A percentile compares a stretch with the other conserved stretches of the same genome.
Conservation (phyloP, 2,797 vertebrate species). For the Thalassophryne amazonica region DNA sequence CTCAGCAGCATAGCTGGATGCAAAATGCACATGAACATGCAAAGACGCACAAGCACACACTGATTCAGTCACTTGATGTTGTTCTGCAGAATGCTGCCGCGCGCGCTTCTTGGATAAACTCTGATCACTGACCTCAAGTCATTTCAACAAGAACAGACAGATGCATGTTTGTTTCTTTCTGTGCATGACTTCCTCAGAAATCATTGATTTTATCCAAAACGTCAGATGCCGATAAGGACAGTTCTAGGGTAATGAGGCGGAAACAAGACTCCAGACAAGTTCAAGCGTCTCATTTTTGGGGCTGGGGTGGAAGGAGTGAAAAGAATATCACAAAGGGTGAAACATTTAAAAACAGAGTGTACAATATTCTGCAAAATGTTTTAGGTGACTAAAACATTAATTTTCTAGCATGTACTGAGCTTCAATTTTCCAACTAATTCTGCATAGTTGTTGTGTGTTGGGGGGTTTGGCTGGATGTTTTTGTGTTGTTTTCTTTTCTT, state of each 20-base stretch:
- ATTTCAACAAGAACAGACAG: neutral
- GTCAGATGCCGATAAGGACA: neutral
- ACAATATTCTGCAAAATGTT: too few species aligned
- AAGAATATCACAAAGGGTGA: neutral
- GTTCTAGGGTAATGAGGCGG: neutral
- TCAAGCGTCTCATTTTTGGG: neutral
- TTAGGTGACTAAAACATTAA: too few species aligned
- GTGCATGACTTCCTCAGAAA: neutral
- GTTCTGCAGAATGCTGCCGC: neutral
- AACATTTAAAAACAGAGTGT: neutral
- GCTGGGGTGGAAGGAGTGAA: neutral
- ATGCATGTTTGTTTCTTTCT: neutral
- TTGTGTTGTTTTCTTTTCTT: too few species aligned
- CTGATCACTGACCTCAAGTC: neutral
- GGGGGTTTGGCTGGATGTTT: too few species aligned
- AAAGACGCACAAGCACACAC: neutral
- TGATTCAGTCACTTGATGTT: neutral
- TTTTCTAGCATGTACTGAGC: too few species aligned
- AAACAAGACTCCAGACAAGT: neutral
- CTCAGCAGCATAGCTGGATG: neutral
- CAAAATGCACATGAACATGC: neutral
- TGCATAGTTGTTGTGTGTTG: too few species aligned
- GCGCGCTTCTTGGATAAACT: slow-evolving; percentile 7
- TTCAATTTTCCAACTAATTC: too few species aligned
- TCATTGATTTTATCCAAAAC: neutral